Base-by-base conservation (phyloP, 1,140 invertebrate species). In the Catajapyx aquilonaris region DNA sequence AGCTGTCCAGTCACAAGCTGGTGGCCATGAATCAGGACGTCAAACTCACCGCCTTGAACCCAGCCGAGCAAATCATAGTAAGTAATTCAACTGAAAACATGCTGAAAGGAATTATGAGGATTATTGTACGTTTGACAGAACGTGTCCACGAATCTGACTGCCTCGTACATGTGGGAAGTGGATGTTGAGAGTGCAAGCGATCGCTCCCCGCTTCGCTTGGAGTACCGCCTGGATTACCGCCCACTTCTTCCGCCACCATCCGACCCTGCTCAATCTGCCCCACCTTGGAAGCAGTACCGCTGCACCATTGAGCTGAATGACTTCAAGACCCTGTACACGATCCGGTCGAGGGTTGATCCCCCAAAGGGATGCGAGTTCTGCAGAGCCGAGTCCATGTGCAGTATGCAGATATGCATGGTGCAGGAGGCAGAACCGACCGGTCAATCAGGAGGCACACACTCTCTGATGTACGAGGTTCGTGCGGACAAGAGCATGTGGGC, bases 401-500 rank as follows among this genome's bases (percentile, higher is more conserved):
- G 78, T 55, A 63, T 93, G 41, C 73, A 77, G 51, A 59, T 93
- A 25, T 73, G 68, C 38, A 73, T 87, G 30, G 65, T 57, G 38
- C 66, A 69, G n/a, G n/a, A n/a, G n/a, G n/a, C n/a, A n/a, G n/a
- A n/a, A n/a, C n/a, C n/a, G n/a, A n/a, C n/a, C n/a, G n/a, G n/a
- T n/a, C n/a, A n/a, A n/a, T n/a, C n/a, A n/a, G n/a, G n/a, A n/a
- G 2, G 35, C 38, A 4, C 44, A 50, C 17, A 42, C 38, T 75
- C 79, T 43, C 63, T 93, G 1, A 90, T 90, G 80, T 93, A 93
- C 53, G 85, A 93, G 56, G 81, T 93, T 5, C 55, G 87, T 20
- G 80, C 79, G 19, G 86, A 91, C 59, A 81, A 84, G 53, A 77
- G 75, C 18, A 73, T 86, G 62, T 93, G 88, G 87, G 85, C 81